Conservation (phyloP, 2,113 vertebrate species). For the Tauraco erythrolophus region DNA sequence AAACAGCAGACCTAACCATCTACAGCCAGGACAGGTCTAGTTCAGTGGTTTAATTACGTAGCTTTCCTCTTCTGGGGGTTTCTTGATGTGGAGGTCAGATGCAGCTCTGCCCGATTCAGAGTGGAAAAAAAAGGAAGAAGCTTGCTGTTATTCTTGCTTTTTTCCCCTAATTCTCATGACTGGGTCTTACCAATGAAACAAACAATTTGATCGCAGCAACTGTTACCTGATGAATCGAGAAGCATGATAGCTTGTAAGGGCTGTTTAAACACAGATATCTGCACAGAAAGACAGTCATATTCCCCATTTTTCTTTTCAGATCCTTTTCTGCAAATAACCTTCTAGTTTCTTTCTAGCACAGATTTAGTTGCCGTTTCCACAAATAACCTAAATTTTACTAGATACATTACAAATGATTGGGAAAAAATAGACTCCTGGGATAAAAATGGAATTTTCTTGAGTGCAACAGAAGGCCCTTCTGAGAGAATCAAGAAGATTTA, state of each 20-base stretch:
- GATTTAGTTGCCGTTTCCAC: not conserved
- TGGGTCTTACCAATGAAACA: not conserved
- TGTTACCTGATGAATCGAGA: not conserved
- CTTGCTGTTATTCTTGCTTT: not conserved
- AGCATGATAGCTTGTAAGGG: not conserved
- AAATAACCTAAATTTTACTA: not conserved
- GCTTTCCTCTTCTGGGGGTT: not conserved
- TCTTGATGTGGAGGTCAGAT: not conserved
- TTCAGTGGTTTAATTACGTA: not conserved
- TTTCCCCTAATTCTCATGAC: not conserved
- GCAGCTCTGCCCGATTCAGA: not conserved
- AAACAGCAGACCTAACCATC: not conserved
- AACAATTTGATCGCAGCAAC: not conserved
- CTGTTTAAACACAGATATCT: not conserved
- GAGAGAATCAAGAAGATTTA: not conserved
- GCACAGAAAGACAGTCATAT: not conserved
- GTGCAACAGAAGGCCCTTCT: not conserved
- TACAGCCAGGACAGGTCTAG: not conserved
- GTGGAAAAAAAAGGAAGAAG: not conserved
- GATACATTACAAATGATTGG: not conserved
- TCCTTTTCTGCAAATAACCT: not conserved
- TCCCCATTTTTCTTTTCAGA: not conserved
- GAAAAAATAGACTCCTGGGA: not conserved
- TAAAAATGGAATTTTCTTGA: not conserved
- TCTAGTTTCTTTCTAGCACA: not conserved